phyloP scores from a whole-genome alignment of 2,797 vertebrate species.

The Sebastes vulpes region DNA sequence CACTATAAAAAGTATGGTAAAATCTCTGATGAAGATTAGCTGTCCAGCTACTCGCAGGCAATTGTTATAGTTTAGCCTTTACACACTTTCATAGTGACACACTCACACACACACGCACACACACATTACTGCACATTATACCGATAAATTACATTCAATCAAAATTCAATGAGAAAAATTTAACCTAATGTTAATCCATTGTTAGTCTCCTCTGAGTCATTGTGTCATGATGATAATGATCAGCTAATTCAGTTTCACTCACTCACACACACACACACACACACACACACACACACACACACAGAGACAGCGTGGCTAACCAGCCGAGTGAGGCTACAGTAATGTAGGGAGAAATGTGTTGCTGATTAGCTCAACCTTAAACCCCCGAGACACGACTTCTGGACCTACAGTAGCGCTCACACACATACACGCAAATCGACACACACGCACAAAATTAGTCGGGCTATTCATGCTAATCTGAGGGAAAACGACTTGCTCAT shows the following conservation, averaged over 20 bases:
- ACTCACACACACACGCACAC: neutral
- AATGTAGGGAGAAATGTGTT: constrained; percentile 79
- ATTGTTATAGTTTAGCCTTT: neutral
- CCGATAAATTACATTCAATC: constrained; percentile 38
- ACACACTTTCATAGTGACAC: neutral
- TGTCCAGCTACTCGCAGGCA: neutral
- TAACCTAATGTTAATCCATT: constrained; percentile 56
- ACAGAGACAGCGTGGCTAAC: constrained; percentile 41
- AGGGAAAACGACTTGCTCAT: constrained; percentile 75
- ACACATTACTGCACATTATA: neutral
- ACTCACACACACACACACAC: constrained; percentile 1
- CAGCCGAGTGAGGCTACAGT: constrained; percentile 64
- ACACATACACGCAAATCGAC: constrained; percentile 16
- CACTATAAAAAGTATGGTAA: neutral
- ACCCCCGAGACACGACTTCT: constrained; percentile 59
- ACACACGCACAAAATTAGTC: constrained; percentile 49
- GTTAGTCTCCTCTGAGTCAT: constrained; percentile 66
- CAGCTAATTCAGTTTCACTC: constrained; percentile 53
- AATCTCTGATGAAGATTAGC: neutral
- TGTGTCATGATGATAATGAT: constrained; percentile 80
- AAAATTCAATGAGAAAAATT: constrained; percentile 45
- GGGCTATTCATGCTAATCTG: constrained; percentile 73
- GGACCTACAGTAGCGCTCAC: constrained; percentile 36
- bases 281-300: constrained; percentile 16
- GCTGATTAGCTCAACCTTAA: constrained; percentile 81